Base-by-base conservation (phyloP, 2,888 invertebrate species). In the Eristalis pertinax region DNA sequence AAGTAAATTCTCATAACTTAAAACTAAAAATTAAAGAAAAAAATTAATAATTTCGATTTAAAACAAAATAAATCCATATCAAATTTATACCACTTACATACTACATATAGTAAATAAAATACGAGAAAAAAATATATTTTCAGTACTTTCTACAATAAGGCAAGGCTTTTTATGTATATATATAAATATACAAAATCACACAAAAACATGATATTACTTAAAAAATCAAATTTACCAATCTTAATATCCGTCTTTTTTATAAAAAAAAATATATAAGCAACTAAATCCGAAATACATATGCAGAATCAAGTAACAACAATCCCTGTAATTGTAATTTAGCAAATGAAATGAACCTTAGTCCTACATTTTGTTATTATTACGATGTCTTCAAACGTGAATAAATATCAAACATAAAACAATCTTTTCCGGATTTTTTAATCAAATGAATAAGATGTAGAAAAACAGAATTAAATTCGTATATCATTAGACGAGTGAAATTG, bases 181-280 rank as follows among this genome's bases (percentile, higher is more conserved):
- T 65, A 74, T 76, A 72, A 38, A 73, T 81, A 76, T 76, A 70
- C 70, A 76, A 58, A 68, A 79, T 76, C 43, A 80, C 64, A 65
- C 70, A 74, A 64, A 63, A 63, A 67, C 67, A 75, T 82, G 65
- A 70, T 65, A 77, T 68, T 81, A 91, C 89, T 90, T 90, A 90
- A 91, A 89, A 90, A 91, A 91, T 89, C 90, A 91, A 92, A 89
- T 89, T 89, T 50, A 50, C 19, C 19, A 50, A 50, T 19, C 19
- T 50, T 91, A 19, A 86, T 67, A 89, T 91, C 90, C 90, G 91
- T 89, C 89, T 79, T 89, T 89, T 78, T 65, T 75, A 80, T 77
- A 84, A 88, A 88, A 86, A 77, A 56, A 75, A 74, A 81, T 22
- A 13, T 69, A 24, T 77, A 68, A 19, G 62, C 56, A 70, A 72